A percentile compares a stretch with the other conserved stretches of the same genome.
These are phyloP conservation scores for Gymnocheta viridis DNA, from an alignment of 2,888 invertebrate genomes.

Conservation along the genomic window DNA sequence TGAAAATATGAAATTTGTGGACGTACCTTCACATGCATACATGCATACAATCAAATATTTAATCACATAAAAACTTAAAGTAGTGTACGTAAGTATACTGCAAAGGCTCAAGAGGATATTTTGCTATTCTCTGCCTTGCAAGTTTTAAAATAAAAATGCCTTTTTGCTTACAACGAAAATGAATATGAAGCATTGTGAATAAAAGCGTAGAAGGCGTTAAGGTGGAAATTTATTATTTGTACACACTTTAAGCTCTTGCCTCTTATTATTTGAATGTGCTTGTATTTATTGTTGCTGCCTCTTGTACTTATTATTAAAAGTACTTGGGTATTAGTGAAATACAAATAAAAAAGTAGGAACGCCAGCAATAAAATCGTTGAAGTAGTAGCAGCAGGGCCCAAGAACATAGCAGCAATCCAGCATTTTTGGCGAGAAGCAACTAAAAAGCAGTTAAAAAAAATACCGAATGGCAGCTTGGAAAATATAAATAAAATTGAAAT, in stretches of 20 bases:
- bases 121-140: constrained; percentile 7
- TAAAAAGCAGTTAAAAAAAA: constrained; percentile 26
- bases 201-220: constrained; percentile 59
- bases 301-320: constrained; percentile 58
- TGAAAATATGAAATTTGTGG: constrained; percentile 38
- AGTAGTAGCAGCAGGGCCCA: not conserved
- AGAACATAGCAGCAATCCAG: not conserved
- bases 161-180: constrained; percentile 3
- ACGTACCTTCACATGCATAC: not conserved
- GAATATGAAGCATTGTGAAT: not conserved
- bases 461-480: constrained; percentile 2
- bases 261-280: constrained; percentile 27
- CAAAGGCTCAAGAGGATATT: constrained; percentile 30
- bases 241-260: constrained; percentile 51
- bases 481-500: constrained; percentile 62
- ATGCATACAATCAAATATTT: constrained; percentile 26
- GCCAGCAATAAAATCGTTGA: constrained; percentile 12
- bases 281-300: constrained; percentile 29
- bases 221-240: constrained; percentile 63
- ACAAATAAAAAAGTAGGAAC: constrained; percentile 20
- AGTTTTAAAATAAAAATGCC: not conserved
- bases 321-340: constrained; percentile 59
- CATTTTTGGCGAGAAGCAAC: not conserved
- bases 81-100: constrained; percentile 6
- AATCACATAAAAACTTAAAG: constrained; percentile 42